phyloP scores from a whole-genome alignment of 1,140 invertebrate genomes.

The Drosophila elegans region DNA sequence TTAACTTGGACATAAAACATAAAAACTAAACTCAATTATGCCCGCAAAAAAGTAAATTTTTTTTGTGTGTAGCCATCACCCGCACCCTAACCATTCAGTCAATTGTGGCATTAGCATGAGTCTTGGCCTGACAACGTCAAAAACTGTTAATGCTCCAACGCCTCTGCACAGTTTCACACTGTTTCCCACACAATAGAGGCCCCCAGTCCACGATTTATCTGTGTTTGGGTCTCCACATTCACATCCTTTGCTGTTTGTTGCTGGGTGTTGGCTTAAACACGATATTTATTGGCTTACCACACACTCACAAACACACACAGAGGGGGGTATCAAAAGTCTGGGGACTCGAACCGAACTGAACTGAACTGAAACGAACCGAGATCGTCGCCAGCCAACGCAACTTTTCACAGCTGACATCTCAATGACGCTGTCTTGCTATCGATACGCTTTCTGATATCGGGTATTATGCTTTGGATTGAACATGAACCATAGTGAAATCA shows the following conservation, averaged over 20 bases:
- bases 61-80: conserved; percentile 8
- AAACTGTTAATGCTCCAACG: conserved; percentile 80
- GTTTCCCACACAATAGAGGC: conserved; percentile 68
- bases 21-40: too few relatives aligned
- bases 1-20: too few relatives aligned
- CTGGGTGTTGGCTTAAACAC: conserved; percentile 78
- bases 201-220: conserved; percentile 1
- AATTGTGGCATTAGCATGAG: conserved; percentile 72
- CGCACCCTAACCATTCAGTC: conserved; percentile 8
- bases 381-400: conserved; percentile 51
- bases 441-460: not conserved
- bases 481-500: too few relatives aligned
- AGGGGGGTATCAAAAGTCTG: conserved; percentile 1
- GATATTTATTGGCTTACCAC: conserved; percentile 80
- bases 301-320: conserved; percentile 4
- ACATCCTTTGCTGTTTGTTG: conserved; percentile 54
- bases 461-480: not conserved
- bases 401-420: conserved; percentile 81
- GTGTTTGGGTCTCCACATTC: conserved; percentile 42
- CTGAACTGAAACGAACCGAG: conserved; percentile 17
- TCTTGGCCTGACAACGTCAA: conserved; percentile 79
- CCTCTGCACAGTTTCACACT: conserved; percentile 76
- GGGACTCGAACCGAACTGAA: not conserved
- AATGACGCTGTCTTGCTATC: conserved; percentile 42
- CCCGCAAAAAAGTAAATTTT: not conserved